Base-by-base conservation (phyloP, 2,113 vertebrate genomes). In the Mormyrus iriodes region DNA sequence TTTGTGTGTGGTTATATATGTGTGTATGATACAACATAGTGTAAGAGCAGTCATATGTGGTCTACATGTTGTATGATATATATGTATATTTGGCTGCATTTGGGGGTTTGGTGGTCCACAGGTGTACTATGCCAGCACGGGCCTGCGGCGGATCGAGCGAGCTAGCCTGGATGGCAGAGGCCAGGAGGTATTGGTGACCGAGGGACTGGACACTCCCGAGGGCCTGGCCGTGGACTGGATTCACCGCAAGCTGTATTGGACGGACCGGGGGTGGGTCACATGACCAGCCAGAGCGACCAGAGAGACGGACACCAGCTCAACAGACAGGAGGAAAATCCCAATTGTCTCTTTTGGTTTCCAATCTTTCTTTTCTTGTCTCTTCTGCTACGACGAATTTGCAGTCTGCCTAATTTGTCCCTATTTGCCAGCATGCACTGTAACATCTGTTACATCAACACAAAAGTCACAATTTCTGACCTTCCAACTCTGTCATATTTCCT, bases 161-260 rank as follows among this genome's bases (percentile, higher is more conserved):
- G 94, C 96, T 55, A 95, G 97, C 90, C 44, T 97, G 93, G 95
- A 96, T 35, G 96, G 96, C 73, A 96, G 96, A 61, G 93, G 94
- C 21, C 93, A 96, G 89, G 95, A 97, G 83, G 93, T 95, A 89
- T 88, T 99, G 27, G 91, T 97, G 69, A 93, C 92, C 13, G 94
- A 95, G 88, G 95, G 90, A 84, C 53, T 97, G 69, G 95, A 94
- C 79, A 93, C 69, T 10, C 95, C 96, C 0, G 96, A 97, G 91
- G 97, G 97, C 46, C 95, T 99, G 85, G 94, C 97, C 0, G 90
- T 99, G 35, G 98, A 99, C 93, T 99, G 98, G 97, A 92, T 97
- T 90, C 95, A 97, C 91, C 96, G 95, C 39, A 97, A 94, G 93
- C 91, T 99, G 87, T 99, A 98, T 90, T 99, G 98, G 98, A 98